Conservation (phyloP, 2,797 vertebrate genomes). For the Cottoperca gobio region DNA sequence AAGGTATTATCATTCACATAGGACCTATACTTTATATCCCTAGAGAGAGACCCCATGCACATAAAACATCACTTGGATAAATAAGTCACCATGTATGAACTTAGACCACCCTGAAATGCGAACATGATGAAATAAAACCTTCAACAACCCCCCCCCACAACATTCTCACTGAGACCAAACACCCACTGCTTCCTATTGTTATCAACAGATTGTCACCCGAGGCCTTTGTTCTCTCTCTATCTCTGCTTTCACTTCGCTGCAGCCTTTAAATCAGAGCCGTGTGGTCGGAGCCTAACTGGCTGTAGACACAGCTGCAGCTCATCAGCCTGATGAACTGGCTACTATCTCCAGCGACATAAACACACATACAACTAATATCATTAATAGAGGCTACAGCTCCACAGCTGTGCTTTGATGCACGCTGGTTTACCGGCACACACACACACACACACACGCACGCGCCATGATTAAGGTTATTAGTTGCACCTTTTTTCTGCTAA, state of each 20-base stretch:
- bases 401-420: neutral
- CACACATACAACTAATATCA: neutral
- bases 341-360: neutral
- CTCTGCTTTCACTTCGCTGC: slow-evolving; percentile 15
- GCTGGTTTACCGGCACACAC: slow-evolving; percentile 20
- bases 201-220: slow-evolving; percentile 69
- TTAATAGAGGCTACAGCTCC: neutral
- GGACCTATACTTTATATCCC: slow-evolving; percentile 69
- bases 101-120: slow-evolving; percentile 43
- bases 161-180: slow-evolving; percentile 5
- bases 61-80: slow-evolving; percentile 60
- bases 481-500: slow-evolving; percentile 7
- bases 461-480: neutral
- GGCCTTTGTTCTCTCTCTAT: neutral
- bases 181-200: slow-evolving; percentile 25
- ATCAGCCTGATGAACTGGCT: neutral
- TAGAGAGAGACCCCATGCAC: slow-evolving; percentile 71
- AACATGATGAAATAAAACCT: slow-evolving; percentile 44
- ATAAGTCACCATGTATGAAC: slow-evolving; percentile 59
- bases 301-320: slow-evolving; percentile 26
- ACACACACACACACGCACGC: too few relatives aligned
- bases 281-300: slow-evolving; percentile 7
- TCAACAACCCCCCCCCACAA: slow-evolving; percentile 5
- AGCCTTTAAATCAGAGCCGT: slow-evolving; percentile 1
- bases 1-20: slow-evolving; percentile 75